Base-by-base conservation (phyloP, 2,888 invertebrate genomes). In the Cephonodes hylas region DNA sequence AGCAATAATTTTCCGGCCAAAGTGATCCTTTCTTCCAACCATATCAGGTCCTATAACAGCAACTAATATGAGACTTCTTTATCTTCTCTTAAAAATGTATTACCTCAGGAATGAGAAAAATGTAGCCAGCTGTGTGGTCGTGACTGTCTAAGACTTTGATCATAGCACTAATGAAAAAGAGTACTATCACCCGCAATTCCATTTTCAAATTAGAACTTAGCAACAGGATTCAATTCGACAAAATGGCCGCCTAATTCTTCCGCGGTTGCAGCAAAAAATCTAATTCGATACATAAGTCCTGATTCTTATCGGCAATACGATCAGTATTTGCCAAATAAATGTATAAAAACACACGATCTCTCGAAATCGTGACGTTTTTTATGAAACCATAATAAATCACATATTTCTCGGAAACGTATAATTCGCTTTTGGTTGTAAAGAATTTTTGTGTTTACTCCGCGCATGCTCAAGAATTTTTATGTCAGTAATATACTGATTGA, bases 201-300 rank as follows among this genome's bases (percentile, higher is more conserved):
- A n/a, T n/a, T n/a, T n/a, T n/a, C n/a, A n/a, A n/a, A n/a, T n/a
- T n/a, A n/a, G n/a, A n/a, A n/a, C n/a, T 13, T 38, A 38, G 3
- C 18, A 53, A 53, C 31, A 53, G 7, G 7, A 25, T 48, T 31
- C 4, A 27, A 53, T n/a, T n/a, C n/a, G n/a, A 53, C 53, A 53
- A 53, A 53, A 53, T 53, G 53, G 53, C 53, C 53, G 53, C 31
- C 38, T n/a, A 38, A n/a, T n/a, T 53, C 53, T 53, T 53, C 53
- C 53, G 53, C n/a, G 53, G 15, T 53, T 15, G 27, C 27, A 18
- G 10, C 27, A 53, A 53, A 48, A 53, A 31, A 53, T 31, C 53
- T 53, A 31, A 53, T 53, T 53, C 18, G 53, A 27, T 31, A 18
- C 46, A 46, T 45, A 46, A 25, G 46, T 46, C 25, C 27, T 27